Conservation (phyloP, 1,140 invertebrate species). For the Neodiprion virginianus region DNA sequence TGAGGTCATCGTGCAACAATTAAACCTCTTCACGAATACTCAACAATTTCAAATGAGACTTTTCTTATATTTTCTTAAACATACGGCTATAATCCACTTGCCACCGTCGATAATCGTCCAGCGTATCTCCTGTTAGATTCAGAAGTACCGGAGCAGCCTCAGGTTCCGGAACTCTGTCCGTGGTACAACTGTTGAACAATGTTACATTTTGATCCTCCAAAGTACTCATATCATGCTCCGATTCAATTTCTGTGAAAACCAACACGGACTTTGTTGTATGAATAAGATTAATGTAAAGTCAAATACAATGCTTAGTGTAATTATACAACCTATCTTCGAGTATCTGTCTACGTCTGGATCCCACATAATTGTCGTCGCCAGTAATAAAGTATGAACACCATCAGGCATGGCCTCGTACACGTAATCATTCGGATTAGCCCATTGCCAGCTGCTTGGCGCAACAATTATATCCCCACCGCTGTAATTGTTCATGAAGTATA, state of each 20-base stretch:
- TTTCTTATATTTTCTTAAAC: slow-evolving; percentile 7
- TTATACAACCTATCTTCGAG: not conserved
- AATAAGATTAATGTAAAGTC: not conserved
- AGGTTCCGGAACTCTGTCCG: slow-evolving; percentile 9
- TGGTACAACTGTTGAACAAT: not conserved
- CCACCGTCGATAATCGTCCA: slow-evolving; percentile 14
- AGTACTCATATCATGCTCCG: not conserved
- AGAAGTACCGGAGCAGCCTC: slow-evolving; percentile 2
- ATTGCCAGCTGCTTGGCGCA: slow-evolving; percentile 53
- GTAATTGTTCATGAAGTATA: not conserved
- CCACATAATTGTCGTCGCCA: slow-evolving; percentile 44
- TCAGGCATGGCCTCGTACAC: slow-evolving; percentile 50
- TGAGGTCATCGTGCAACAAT: no score
- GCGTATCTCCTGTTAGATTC: slow-evolving; percentile 7
- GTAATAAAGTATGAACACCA: slow-evolving; percentile 47
- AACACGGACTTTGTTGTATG: not conserved
- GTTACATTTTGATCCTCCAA: not conserved
- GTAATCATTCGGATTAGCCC: slow-evolving; percentile 55
- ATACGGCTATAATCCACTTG: slow-evolving; percentile 44
- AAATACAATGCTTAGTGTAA: not conserved
- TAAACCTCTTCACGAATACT: no score
- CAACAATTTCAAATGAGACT: no score
- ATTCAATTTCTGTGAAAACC: not conserved
- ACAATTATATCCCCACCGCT: slow-evolving; percentile 58
- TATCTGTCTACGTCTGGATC: slow-evolving; percentile 35